Evolutionary conservation across 2,113 vertebrate genomes (phyloP).

Genomic region (Telmatochromis sp.): DNA sequence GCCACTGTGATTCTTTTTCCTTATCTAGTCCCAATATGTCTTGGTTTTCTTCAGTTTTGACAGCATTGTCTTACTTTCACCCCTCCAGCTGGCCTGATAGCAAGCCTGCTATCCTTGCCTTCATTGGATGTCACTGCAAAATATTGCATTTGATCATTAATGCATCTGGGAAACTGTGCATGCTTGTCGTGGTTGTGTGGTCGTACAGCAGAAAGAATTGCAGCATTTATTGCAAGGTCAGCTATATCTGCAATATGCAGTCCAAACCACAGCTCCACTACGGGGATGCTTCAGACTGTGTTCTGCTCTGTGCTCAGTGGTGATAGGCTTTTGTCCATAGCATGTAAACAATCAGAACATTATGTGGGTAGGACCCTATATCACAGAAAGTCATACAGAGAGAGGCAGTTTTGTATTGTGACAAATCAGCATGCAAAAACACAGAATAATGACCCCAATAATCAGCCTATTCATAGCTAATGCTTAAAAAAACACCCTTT

Average conservation of each 20-base stretch:
- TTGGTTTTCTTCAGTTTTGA: background rate
- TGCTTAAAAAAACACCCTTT: background rate
- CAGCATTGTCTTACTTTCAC: background rate
- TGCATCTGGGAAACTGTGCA: background rate
- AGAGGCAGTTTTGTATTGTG: background rate
- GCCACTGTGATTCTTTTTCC: background rate
- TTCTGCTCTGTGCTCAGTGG: background rate
- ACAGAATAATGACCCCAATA: background rate
- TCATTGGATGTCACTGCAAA: background rate
- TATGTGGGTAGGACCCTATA: background rate
- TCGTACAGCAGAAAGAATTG: background rate
- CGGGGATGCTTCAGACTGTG: background rate
- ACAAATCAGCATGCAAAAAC: background rate
- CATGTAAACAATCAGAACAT: background rate
- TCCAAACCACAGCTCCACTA: background rate
- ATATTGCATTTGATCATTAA: background rate
- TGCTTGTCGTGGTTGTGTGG: background rate
- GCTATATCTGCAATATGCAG: background rate
- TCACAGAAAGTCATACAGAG: background rate
- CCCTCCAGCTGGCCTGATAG: background rate
- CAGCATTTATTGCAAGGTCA: background rate
- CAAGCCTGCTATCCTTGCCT: background rate
- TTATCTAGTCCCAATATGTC: background rate
- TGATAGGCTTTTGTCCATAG: background rate
- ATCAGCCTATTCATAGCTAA: background rate